These are phyloP conservation scores for Slavum lentiscoides DNA, from an alignment of 2,888 invertebrate genomes.

Conservation along the genomic window DNA sequence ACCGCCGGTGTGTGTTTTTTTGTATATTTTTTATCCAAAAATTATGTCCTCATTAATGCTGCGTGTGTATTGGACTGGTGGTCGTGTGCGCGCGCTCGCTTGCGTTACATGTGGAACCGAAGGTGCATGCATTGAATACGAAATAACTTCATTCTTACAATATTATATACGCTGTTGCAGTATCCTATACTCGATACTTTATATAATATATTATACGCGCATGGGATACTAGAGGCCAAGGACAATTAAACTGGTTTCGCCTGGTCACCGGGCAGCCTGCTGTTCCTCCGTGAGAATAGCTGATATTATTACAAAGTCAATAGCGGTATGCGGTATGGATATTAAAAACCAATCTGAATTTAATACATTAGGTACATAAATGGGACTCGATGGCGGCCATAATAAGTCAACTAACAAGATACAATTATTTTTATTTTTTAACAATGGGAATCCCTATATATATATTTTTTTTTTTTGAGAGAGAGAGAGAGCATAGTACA, in stretches of 20 bases:
- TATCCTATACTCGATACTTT: neutral
- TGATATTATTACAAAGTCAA: slow-evolving; percentile 34
- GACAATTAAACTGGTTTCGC: slow-evolving; percentile 53
- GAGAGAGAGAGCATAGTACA: neutral
- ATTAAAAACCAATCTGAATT: slow-evolving; percentile 48
- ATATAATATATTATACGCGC: slow-evolving; percentile 5
- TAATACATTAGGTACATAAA: slow-evolving; percentile 19
- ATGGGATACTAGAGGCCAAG: slow-evolving; percentile 44
- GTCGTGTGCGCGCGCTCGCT: slow-evolving; percentile 25
- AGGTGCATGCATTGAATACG: slow-evolving; percentile 32
- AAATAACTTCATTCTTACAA: slow-evolving; percentile 44
- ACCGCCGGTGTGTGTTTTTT: slow-evolving; percentile 12
- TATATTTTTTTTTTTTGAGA: neutral
- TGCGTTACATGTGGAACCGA: slow-evolving; percentile 14
- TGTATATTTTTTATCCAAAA: slow-evolving; percentile 24
- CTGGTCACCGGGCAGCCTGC: slow-evolving; percentile 30
- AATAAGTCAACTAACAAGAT: slow-evolving; percentile 45
- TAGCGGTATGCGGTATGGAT: slow-evolving; percentile 34
- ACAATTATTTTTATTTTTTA: slow-evolving; percentile 44
- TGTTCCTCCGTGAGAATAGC: slow-evolving; percentile 37
- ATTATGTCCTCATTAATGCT: slow-evolving; percentile 51
- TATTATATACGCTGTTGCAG: neutral
- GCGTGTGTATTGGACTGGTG: slow-evolving; percentile 9
- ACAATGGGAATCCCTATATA: slow-evolving; percentile 5
- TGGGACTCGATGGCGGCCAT: slow-evolving; percentile 26